Conservation (phyloP, 2,797 vertebrate genomes). For the Myripristis jacobus region DNA sequence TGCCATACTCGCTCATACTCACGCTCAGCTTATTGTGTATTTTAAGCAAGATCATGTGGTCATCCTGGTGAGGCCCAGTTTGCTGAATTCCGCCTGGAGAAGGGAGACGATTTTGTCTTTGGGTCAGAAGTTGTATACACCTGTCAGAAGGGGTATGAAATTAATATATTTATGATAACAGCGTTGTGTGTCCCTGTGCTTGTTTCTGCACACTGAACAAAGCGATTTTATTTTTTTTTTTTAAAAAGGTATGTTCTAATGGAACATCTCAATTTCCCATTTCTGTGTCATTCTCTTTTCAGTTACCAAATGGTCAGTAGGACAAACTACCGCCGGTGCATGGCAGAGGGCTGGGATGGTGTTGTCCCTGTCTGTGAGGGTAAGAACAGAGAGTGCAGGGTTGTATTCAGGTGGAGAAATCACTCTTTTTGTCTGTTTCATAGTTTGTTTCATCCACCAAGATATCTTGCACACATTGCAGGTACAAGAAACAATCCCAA, state of each 20-base stretch:
- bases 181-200: neutral
- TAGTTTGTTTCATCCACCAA: neutral
- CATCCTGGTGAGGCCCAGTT: slow-evolving; percentile 78
- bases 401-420: neutral
- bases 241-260: too few species aligned
- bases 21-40: slow-evolving; percentile 20
- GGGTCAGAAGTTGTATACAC: slow-evolving; percentile 76
- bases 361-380: slow-evolving; percentile 79
- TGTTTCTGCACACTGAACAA: neutral
- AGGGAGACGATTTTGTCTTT: slow-evolving; percentile 77
- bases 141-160: slow-evolving; percentile 78
- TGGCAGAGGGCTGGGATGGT: slow-evolving; percentile 77
- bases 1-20: neutral
- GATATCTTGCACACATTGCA: neutral
- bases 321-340: slow-evolving; percentile 61
- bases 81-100: slow-evolving; percentile 72
- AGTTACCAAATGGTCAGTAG: slow-evolving; percentile 80
- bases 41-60: slow-evolving; percentile 77
- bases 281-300: slow-evolving; percentile 2
- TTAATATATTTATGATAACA: neutral
- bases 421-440: neutral
- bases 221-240: too few species aligned
- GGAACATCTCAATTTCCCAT: too few species aligned
- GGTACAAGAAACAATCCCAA: too few species aligned
- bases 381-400: slow-evolving; percentile 33